These are phyloP conservation scores for Pao palembangensis DNA, from an alignment of 2,113 vertebrate species.

Conservation along the genomic window DNA sequence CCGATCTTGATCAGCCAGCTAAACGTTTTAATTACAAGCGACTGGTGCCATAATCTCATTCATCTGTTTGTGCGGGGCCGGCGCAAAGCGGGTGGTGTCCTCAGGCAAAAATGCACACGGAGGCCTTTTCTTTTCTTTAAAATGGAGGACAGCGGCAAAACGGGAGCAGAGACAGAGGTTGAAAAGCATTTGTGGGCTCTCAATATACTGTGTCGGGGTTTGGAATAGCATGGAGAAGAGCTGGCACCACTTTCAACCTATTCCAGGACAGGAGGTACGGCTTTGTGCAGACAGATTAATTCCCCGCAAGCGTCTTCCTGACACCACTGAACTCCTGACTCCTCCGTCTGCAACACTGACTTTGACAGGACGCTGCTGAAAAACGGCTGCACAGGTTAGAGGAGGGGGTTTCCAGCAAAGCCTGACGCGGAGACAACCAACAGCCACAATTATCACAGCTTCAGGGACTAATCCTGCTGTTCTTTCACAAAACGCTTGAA, in stretches of 20 bases:
- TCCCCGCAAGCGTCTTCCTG: conserved; percentile 22
- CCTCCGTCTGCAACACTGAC: background rate
- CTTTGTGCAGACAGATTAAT: conserved; percentile 41
- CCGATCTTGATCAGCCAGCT: conserved; percentile 61
- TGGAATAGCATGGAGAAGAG: conserved; percentile 76
- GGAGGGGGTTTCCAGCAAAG: conserved; percentile 14
- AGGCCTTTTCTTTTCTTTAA: background rate
- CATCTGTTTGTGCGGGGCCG: conserved; percentile 31
- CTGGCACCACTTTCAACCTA: conserved; percentile 79
- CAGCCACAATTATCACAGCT: background rate
- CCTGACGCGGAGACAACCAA: background rate
- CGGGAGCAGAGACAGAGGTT: conserved; percentile 50
- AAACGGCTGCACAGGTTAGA: conserved; percentile 6
- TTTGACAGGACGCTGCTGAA: too few relatives aligned
- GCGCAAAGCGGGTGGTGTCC: background rate
- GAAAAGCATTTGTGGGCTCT: conserved; percentile 67
- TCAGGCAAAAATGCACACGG: background rate
- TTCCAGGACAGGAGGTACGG: conserved; percentile 59
- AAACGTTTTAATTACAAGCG: conserved; percentile 67
- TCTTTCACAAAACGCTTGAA: too few relatives aligned
- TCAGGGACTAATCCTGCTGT: background rate
- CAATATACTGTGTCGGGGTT: conserved; percentile 78
- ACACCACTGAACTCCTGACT: background rate
- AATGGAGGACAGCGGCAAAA: conserved; percentile 29
- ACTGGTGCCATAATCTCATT: conserved; percentile 62